phyloP scores from a whole-genome alignment of 2,113 vertebrate genomes.

The Pionites leucogaster region DNA sequence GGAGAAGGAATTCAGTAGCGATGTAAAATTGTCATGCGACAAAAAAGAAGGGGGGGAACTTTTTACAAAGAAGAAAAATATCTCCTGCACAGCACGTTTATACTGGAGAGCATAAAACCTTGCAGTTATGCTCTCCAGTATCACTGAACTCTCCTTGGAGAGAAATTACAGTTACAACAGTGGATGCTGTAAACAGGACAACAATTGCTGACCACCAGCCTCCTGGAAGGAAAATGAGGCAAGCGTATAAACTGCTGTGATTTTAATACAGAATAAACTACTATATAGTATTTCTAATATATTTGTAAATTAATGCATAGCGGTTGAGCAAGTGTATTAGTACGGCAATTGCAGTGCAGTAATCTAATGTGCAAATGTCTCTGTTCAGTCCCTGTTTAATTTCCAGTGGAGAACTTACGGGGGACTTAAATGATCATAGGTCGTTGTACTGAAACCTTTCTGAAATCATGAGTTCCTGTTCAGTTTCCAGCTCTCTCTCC shows the following conservation, averaged over 20 bases:
- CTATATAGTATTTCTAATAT: background rate
- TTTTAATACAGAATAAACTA: background rate
- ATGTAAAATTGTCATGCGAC: background rate
- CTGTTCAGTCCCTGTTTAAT: background rate
- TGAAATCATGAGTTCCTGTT: background rate
- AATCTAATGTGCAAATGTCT: background rate
- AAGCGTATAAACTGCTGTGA: background rate
- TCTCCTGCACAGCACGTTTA: background rate
- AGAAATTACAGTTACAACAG: background rate
- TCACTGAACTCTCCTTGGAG: background rate
- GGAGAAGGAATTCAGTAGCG: background rate
- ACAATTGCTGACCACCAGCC: background rate
- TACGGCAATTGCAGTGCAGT: background rate
- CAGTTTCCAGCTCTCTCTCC: background rate
- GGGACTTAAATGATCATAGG: fast-evolving
- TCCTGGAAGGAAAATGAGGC: background rate
- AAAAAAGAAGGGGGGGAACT: background rate
- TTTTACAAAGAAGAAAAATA: background rate
- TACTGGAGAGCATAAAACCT: background rate
- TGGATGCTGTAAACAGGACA: background rate
- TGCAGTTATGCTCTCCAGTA: background rate
- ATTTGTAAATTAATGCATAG: background rate
- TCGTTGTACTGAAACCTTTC: background rate
- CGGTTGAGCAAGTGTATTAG: background rate
- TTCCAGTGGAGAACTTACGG: background rate